Conservation (phyloP, 2,797 vertebrate genomes). For the Helostoma temminkii region DNA sequence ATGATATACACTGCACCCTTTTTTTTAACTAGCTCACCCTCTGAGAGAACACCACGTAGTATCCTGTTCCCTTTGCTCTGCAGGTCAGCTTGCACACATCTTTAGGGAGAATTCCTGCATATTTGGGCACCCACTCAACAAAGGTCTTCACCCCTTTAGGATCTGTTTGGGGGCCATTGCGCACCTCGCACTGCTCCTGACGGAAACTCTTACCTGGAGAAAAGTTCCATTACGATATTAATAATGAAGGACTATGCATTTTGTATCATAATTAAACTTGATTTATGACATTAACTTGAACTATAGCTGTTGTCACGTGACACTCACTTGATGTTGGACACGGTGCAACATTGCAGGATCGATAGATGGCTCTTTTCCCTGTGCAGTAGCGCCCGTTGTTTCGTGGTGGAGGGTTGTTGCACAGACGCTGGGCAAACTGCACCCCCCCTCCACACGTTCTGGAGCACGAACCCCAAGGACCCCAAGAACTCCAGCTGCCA, state of each 20-base stretch:
- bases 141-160: constrained; percentile 95
- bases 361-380: constrained; percentile 94
- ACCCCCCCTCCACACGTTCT: constrained; percentile 94
- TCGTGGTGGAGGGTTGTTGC: constrained; percentile 96
- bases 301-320: background rate
- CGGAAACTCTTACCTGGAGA: constrained; percentile 92
- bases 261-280: background rate
- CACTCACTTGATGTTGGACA: constrained; percentile 88
- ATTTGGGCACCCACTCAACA: constrained; percentile 98
- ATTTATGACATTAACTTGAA: background rate
- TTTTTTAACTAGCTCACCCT: constrained; percentile 85
- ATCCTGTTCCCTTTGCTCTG: constrained; percentile 95
- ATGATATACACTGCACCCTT: background rate
- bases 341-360: constrained; percentile 88
- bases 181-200: constrained; percentile 95
- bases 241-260: background rate
- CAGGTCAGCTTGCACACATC: constrained; percentile 97
- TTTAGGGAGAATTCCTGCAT: constrained; percentile 92
- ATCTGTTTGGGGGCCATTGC: constrained; percentile 95
- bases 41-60: constrained; percentile 97
- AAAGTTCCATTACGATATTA: background rate
- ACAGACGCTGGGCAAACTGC: constrained; percentile 96
- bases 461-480: constrained; percentile 94
- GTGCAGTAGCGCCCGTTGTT: constrained; percentile 97
- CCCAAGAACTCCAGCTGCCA: constrained; percentile 99